A percentile compares a stretch with the other conserved stretches of the same genome.
These are phyloP conservation scores for Sinopyrophorus schimmeli DNA, from an alignment of 2,888 invertebrate species.

Conservation along the genomic window DNA sequence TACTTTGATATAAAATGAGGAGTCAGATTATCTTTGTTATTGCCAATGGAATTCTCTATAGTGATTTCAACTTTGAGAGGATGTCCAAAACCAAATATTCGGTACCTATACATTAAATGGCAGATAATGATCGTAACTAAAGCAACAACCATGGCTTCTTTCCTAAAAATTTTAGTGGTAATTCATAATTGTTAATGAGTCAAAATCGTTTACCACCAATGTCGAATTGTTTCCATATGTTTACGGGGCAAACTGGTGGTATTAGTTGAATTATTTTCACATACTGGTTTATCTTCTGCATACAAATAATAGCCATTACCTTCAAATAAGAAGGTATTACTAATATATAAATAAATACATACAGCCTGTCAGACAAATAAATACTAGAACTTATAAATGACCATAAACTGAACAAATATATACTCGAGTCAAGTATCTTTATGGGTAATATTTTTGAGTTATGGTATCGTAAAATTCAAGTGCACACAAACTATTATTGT, in stretches of 20 bases:
- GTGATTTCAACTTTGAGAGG: neutral
- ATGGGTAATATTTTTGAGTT: too few species aligned
- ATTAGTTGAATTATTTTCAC: constrained; percentile 32
- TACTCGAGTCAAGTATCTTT: too few species aligned
- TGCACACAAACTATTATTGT: too few species aligned
- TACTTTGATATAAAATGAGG: constrained; percentile 71
- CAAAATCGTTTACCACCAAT: constrained; percentile 23
- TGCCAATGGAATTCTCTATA: too few species aligned
- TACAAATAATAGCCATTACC: constrained; percentile 81
- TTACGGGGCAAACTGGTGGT: constrained; percentile 4
- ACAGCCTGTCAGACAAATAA: too few species aligned
- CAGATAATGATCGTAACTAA: constrained; percentile 65
- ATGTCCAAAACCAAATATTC: constrained; percentile 1
- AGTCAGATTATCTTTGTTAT: neutral
- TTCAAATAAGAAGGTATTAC: constrained; percentile 39
- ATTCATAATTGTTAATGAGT: neutral
- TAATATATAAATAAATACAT: too few species aligned
- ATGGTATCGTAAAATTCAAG: too few species aligned
- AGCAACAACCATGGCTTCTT: constrained; percentile 77
- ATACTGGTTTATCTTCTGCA: constrained; percentile 53
- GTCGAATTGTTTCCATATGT: constrained; percentile 8
- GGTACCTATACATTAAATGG: constrained; percentile 4
- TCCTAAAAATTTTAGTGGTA: too few species aligned
- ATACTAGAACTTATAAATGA: too few species aligned
- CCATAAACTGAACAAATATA: too few species aligned